Evolutionary conservation across 2,113 vertebrate genomes (phyloP), one percentile per base, ranked within the genome.

Genomic region (Actinemys pallida): DNA sequence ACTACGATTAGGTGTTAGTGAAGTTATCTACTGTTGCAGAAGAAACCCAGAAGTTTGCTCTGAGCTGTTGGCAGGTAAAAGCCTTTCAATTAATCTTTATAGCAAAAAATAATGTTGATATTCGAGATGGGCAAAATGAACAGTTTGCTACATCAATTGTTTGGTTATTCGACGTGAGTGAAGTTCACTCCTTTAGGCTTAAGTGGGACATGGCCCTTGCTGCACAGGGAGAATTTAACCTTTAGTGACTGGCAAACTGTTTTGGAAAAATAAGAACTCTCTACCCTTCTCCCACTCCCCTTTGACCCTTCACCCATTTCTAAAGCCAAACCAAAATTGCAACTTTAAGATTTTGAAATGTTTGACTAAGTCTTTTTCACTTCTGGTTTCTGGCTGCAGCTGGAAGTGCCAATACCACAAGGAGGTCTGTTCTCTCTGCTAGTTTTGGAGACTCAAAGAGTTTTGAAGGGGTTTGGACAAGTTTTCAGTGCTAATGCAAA

Each of bases 1-100:
- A 39, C 35, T 29, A 69, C 49, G 6, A 6, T 86, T 47, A 95
- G 27, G n/a, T 75, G 7, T 81, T 31, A 93, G 79, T 8, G 92
- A 90, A 93, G 88, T 93, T 89, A 94, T 90, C 81, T 90, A 35
- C 91, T 90, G 89, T 78, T 93, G 78, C 4, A 86, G 93, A 94
- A 94, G 84, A 96, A 96, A 93, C 54, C 24, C 92, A 92, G 80
- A 90, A 86, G 31, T 94, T 65, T 65, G 52, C 57, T 59, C 22
- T 76, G 42, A 56, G 0, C 47, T 92, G 39, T 53, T 94, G 94
- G 79, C 86, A 90, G 39, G 65, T 82, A 53, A 91, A 95, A 87
- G 25, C 3, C 12, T 91, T 90, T 85, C 72, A 53, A 83, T 94
- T 94, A 20, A 81, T 83, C 39, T 85, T 42, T 59, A 76, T 39